Percentiles rank a stretch among this genome's conserved stretches.
phyloP scores from a whole-genome alignment of 2,888 invertebrate genomes.

The Silvanus unidentatus region DNA sequence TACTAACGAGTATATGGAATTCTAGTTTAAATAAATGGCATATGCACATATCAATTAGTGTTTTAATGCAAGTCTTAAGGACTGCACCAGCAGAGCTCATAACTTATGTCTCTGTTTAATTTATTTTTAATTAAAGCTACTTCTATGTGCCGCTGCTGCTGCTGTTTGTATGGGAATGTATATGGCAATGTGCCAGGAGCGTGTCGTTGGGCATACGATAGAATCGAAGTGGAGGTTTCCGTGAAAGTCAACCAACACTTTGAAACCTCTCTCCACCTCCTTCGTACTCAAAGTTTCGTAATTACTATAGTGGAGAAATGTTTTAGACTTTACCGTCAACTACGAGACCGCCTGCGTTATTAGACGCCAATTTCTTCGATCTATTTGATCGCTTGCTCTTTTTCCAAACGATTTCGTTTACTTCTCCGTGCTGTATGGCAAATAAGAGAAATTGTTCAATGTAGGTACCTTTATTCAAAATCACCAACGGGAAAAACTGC shows the following conservation, averaged over 20 bases:
- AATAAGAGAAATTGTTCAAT: no score
- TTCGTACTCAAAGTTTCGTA: conserved; percentile 4
- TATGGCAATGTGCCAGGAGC: conserved; percentile 4
- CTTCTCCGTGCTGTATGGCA: no score
- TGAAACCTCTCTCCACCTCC: conserved; percentile 3
- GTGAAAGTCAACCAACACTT: conserved; percentile 5
- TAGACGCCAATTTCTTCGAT: conserved; percentile 3
- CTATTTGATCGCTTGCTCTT: background rate
- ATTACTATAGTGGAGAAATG: conserved; percentile 5
- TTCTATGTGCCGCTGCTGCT: no score
- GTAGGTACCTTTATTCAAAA: no score
- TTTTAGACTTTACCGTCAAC: conserved; percentile 5
- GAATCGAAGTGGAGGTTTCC: conserved; percentile 3
- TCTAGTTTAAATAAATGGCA: no score
- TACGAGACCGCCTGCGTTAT: conserved; percentile 1
- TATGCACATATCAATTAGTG: conserved; percentile 1
- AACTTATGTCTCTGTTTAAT: background rate
- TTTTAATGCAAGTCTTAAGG: background rate
- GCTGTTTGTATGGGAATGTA: no score
- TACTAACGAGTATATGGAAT: no score
- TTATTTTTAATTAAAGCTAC: conserved; percentile 6
- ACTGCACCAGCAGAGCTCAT: conserved; percentile 1
- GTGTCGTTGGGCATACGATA: background rate
- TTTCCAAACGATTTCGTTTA: no score
- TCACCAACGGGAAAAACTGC: no score